Conservation (phyloP, 2,113 vertebrate genomes). For the Meriones unguiculatus region DNA sequence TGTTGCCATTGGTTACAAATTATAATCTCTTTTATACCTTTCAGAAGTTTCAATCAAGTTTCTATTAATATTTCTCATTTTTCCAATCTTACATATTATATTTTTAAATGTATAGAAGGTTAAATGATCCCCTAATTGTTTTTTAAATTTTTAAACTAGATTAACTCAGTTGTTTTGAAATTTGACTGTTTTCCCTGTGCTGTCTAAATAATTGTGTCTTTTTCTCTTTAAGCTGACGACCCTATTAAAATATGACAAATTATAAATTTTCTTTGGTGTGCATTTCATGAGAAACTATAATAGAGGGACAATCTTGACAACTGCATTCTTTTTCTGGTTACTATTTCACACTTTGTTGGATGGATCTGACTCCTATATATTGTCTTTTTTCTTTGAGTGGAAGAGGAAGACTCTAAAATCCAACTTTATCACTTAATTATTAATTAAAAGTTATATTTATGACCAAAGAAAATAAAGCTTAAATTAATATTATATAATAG, state of each 20-base stretch:
- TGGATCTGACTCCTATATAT: accelerated
- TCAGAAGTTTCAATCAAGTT: background rate
- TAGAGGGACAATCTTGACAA: background rate
- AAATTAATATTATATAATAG: background rate
- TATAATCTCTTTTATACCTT: background rate
- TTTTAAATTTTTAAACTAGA: background rate
- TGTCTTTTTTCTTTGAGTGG: background rate
- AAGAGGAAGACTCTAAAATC: background rate
- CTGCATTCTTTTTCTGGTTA: background rate
- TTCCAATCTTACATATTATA: background rate
- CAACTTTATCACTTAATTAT: background rate
- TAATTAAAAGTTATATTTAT: constrained; percentile 8
- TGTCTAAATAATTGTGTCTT: background rate
- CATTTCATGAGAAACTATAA: background rate
- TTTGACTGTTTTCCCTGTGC: background rate
- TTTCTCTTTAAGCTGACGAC: background rate
- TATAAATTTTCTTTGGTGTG: background rate
- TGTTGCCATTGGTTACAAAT: background rate
- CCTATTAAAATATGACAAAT: background rate
- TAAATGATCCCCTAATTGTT: background rate
- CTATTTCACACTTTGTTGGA: background rate
- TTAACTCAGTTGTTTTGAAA: background rate
- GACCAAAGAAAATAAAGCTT: background rate
- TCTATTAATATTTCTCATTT: background rate
- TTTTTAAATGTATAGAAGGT: background rate